Evolutionary conservation across 2,113 vertebrate genomes (phyloP), one percentile per base, ranked within the genome.

Genomic region (Spea multiplicata): DNA sequence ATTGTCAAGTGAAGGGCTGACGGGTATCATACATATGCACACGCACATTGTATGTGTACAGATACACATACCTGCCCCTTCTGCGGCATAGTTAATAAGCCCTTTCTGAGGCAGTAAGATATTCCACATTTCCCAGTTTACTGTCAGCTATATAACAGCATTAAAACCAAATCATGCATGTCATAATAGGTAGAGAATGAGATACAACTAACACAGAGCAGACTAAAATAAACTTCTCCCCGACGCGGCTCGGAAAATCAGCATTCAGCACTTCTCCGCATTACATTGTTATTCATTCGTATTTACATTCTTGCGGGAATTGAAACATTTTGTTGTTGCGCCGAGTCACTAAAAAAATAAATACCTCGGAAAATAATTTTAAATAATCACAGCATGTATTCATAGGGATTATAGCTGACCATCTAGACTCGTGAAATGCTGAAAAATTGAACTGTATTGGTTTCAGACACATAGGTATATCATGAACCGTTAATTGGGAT

Each of bases 401-500:
- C 66, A 5, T 5, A 44, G 44, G 75, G 55, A 49, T 70, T 70
- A 44, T 14, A 8, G 45, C 45, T 70, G 66, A 68, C 66, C 66
- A 77, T 70, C 12, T 45, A 46, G 44, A 70, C 17, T 49, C 5
- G 8, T 64, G 30, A 49, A 14, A 57, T 44, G 12, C 47, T 62
- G 46, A 77, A 76, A 77, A 70, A 70, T 62, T 55, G 66, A 76
- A 59, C 17, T 16, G 52, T 69, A 70, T 55, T 17, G 66, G 8
- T 70, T 30, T 70, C 47, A 84, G 80, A 73, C 65, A 76, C 83
- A 74, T 74, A 84, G 71, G 61, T 81, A 69, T 81, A 86, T 85
- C 55, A 83, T 81, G 81, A 83, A 65, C 16, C 87, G 78, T 74
- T 88, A 90, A 90, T 90, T 86, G 85, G 82, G 64, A 30, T 59